phyloP scores from a whole-genome alignment of 2,113 vertebrate species.

The Butastur rufipennis region DNA sequence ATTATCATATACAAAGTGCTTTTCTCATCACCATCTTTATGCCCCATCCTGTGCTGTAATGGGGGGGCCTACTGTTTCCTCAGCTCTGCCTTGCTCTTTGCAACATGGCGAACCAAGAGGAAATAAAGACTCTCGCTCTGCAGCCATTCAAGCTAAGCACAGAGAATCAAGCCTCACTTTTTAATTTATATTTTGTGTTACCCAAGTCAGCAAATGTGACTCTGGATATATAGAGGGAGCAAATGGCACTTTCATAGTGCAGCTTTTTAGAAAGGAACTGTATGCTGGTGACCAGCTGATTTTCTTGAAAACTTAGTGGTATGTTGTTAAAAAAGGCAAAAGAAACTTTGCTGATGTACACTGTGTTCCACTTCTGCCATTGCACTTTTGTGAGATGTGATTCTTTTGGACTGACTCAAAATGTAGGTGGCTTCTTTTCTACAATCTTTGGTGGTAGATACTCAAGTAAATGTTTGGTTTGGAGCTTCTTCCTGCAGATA shows the following conservation, averaged over 20 bases:
- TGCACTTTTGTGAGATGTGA: background rate
- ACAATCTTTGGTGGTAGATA: background rate
- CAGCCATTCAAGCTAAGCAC: background rate
- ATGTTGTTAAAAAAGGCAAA: background rate
- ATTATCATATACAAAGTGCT: background rate
- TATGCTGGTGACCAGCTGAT: background rate
- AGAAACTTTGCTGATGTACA: background rate
- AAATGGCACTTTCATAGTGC: background rate
- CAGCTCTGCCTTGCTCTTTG: background rate
- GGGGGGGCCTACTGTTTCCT: background rate
- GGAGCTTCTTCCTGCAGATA: background rate
- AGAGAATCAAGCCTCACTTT: background rate
- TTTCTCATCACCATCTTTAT: no score
- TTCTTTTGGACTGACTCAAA: background rate
- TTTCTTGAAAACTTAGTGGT: background rate
- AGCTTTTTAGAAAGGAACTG: background rate
- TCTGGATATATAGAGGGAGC: background rate
- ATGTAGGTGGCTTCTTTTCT: background rate
- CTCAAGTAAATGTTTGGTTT: background rate
- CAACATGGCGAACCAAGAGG: background rate
- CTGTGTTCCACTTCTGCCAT: background rate
- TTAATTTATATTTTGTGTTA: background rate
- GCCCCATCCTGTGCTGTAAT: background rate
- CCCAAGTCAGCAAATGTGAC: background rate
- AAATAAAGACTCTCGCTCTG: background rate